Evolutionary conservation across 2,113 vertebrate species (phyloP), one percentile per base, ranked within the genome.

Genomic region (Psophia crepitans): DNA sequence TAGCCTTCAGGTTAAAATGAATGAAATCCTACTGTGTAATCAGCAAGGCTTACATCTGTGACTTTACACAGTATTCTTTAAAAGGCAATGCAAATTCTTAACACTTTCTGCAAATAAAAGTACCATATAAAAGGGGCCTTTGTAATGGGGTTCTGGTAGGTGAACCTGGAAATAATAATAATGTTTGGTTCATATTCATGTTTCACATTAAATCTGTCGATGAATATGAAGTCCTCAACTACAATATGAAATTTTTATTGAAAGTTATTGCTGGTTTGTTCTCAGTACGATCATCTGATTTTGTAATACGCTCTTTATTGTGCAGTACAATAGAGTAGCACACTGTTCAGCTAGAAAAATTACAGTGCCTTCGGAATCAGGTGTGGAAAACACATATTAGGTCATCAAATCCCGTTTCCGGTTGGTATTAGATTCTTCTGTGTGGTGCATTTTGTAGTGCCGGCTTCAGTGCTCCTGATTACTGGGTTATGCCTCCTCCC

Each of bases 1-100:
- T 90, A 96, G 46, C 66, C 91, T 97, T 97, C 89, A 90, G 91
- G 57, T 93, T 87, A 91, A 95, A 97, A 96, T 71, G 93, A 78
- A 63, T 78, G 48, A 95, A 94, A 92, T 97, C 85, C 94, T 87
- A 90, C 66, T 95, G 93, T 96, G 82, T 87, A 95, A 80, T 70
- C 41, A 96, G 56, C 91, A 80, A 84, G 84, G 46, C 74, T 97
- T 97, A 86, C 89, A 84, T 95, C 93, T 97, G 54, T 90, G 90
- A 87, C 65, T 93, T 93, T 94, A 93, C 80, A 57, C 19, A 51
- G 54, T 66, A 93, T 84, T 73, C 53, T 82, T 92, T 97, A 86
- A 86, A 81, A 97, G 57, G 54, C 57, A 87, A 54, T 93, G 95
- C 93, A 92, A 81, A 79, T 95, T 87, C 91, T 96, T 96, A 92